A percentile compares a stretch with the other conserved stretches of the same genome.
These are phyloP conservation scores for Drosophila elegans DNA, from an alignment of 1,140 invertebrate species.

Conservation along the genomic window DNA sequence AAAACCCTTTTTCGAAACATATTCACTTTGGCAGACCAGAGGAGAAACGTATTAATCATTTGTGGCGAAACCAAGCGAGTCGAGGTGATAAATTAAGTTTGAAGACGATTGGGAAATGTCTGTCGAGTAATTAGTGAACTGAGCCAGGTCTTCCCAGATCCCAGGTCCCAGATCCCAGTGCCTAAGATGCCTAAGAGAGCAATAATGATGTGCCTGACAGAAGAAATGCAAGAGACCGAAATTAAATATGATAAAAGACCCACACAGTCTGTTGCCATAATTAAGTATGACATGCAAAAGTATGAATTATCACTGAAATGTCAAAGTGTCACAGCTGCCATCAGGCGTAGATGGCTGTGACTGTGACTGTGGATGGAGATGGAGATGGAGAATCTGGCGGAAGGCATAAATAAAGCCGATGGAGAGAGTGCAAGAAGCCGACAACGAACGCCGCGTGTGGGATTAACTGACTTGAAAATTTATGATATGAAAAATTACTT, in stretches of 20 bases:
- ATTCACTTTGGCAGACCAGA: constrained; percentile 48
- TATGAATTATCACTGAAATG: constrained; percentile 84
- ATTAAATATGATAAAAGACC: constrained; percentile 66
- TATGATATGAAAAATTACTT: constrained; percentile 83
- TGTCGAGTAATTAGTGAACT: constrained; percentile 60
- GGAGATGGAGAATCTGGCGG: constrained; percentile 49
- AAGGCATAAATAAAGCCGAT: constrained; percentile 61
- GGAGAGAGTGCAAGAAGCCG: constrained; percentile 25
- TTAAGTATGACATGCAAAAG: constrained; percentile 84
- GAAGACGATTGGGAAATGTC: constrained; percentile 59
- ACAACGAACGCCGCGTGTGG: constrained; percentile 71
- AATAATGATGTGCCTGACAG: constrained; percentile 51
- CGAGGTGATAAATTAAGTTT: constrained; percentile 73
- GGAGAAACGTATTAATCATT: constrained; percentile 72
- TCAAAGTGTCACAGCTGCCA: constrained; percentile 82
- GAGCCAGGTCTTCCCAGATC: constrained; percentile 21
- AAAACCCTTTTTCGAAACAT: constrained; percentile 74
- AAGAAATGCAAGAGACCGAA: constrained; percentile 59
- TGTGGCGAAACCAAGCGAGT: constrained; percentile 25
- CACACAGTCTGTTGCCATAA: constrained; percentile 79
- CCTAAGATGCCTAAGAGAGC: constrained; percentile 41
- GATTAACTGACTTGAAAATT: constrained; percentile 83
- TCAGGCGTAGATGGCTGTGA: constrained; percentile 43
- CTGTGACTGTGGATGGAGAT: no score
- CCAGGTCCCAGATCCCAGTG: neutral